Percentiles rank a stretch among this genome's conserved stretches.
phyloP scores from a whole-genome alignment of 2,113 vertebrate species.

The Pomatostomus ruficeps region DNA sequence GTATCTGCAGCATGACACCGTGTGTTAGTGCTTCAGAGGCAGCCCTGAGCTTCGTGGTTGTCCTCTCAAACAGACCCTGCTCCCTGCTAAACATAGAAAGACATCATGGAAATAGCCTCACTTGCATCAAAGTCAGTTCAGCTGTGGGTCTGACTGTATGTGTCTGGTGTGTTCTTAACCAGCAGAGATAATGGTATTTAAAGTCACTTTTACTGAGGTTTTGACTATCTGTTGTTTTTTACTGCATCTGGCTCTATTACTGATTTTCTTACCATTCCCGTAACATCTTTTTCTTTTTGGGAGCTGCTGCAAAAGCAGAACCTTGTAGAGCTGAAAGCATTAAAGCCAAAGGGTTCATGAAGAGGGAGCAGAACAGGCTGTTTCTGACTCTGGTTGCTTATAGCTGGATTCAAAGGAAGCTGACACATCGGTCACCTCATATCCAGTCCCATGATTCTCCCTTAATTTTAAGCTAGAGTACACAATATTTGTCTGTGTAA shows the following conservation, averaged over 20 bases:
- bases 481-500: background rate
- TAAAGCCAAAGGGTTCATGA: background rate
- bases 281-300: background rate
- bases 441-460: background rate
- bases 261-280: background rate
- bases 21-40: background rate
- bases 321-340: background rate
- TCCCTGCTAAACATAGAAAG: background rate
- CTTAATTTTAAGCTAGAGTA: background rate
- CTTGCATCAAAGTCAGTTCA: background rate
- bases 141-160: background rate
- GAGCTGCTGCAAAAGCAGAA: background rate
- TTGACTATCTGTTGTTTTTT: background rate
- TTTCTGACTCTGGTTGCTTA: background rate
- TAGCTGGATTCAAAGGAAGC: background rate
- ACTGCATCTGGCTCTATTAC: background rate
- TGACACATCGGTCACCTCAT: background rate
- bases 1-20: background rate
- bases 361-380: background rate
- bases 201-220: background rate
- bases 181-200: background rate
- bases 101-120: background rate
- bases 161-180: background rate
- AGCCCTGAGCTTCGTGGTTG: background rate
- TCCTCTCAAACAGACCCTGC: background rate